Base-by-base conservation (phyloP, 2,113 vertebrate genomes). In the Ascaphus truei region DNA sequence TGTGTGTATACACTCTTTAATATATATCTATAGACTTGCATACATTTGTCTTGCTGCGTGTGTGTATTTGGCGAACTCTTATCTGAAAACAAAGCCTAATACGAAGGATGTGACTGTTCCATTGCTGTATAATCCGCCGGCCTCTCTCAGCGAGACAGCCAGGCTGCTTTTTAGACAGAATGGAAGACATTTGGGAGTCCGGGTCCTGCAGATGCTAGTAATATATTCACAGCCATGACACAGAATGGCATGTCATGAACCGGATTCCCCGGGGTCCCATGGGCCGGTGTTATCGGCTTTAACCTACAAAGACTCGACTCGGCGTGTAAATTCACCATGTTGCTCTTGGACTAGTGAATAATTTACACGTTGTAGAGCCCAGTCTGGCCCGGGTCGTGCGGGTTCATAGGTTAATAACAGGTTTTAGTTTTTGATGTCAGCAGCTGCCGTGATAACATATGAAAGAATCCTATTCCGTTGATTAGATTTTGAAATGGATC, bases 401-500 rank as follows among this genome's bases (percentile, higher is more conserved):
- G 90, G 94, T 92, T 92, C 88, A 92, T 80, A 94, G 95, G 95
- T 99, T 99, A 98, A 99, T 98, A 95, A 95, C 90, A 92, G 95
- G 94, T 94, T 94, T 71, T 89, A 87, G 89, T 87, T 91, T 91
- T 92, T 84, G 81, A 90, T 95, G 93, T 95, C 95, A 92, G 93
- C 93, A 92, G 91, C 92, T 93, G 90, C 83, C 89, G 86, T 89
- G 89, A 89, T 90, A 89, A 90, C 88, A 80, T 95, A 95, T 94
- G 91, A 96, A 96, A 94, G 92, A 95, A 95, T 96, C 94, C 94
- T 94, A 94, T 95, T 95, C 93, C 83, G 92, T 95, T 99, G 96
- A 98, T 98, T 98, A 96, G 95, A 96, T 97, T 99, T 96, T 99
- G 88, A 96, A 98, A 96, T 95, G 95, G 94, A 99, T 99, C 96